Evolutionary conservation across 1,140 invertebrate genomes (phyloP).

Genomic region (Ylistrum balloti): DNA sequence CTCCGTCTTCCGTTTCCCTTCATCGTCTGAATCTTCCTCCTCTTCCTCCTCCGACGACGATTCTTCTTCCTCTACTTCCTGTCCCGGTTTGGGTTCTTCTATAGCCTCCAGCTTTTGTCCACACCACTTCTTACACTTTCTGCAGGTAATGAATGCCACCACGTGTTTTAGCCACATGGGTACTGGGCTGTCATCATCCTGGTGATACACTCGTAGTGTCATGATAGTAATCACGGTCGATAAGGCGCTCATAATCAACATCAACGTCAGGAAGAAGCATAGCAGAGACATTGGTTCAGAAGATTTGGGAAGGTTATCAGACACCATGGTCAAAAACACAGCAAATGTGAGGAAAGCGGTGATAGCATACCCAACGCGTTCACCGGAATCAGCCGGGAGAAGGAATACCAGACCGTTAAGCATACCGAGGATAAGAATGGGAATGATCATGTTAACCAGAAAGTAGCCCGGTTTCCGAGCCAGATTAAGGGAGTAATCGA

Average conservation of each 20-base stretch:
- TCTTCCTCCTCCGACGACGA: not conserved
- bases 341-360: conserved; percentile 85
- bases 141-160: conserved; percentile 47
- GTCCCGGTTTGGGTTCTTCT: not conserved
- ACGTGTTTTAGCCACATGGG: conserved; percentile 49
- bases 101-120: conserved; percentile 20
- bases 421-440: conserved; percentile 85
- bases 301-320: conserved; percentile 85
- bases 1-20: conserved; percentile 8
- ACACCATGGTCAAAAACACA: conserved; percentile 85
- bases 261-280: conserved; percentile 69
- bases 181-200: conserved; percentile 43
- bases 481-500: conserved; percentile 63
- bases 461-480: conserved; percentile 78
- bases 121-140: conserved; percentile 52
- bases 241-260: conserved; percentile 51
- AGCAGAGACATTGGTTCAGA: conserved; percentile 83
- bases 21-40: conserved; percentile 32
- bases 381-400: conserved; percentile 85
- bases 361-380: conserved; percentile 85
- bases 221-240: conserved; percentile 51
- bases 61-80: not conserved
- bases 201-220: conserved; percentile 47
- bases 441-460: conserved; percentile 85
- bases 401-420: conserved; percentile 85